A percentile compares a stretch with the other conserved stretches of the same genome.
These are phyloP conservation scores for Esox masquinongy DNA, from an alignment of 2,797 vertebrate genomes.

Conservation along the genomic window DNA sequence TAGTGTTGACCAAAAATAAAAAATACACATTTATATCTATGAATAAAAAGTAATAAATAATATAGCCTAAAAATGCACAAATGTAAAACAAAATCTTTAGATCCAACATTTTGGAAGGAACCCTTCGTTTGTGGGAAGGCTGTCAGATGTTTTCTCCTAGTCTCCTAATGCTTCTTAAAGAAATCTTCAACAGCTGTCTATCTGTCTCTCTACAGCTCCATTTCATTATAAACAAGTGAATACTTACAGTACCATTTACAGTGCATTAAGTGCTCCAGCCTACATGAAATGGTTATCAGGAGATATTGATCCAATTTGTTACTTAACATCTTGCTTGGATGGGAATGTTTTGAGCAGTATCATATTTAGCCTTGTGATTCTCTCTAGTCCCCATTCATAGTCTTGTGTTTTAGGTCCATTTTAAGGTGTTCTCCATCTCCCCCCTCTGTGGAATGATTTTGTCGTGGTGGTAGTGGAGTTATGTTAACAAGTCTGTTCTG, in stretches of 20 bases:
- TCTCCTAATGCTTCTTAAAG: slow-evolving; percentile 21
- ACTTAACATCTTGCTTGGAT: slow-evolving; percentile 54
- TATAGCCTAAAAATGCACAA: too few relatives aligned
- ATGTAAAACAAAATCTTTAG: too few relatives aligned
- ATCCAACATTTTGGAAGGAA: too few relatives aligned
- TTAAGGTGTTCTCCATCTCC: neutral
- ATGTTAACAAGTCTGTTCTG: slow-evolving; percentile 73
- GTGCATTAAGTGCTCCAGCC: slow-evolving; percentile 58
- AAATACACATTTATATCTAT: too few relatives aligned
- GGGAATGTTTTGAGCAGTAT: slow-evolving; percentile 45
- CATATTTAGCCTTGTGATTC: slow-evolving; percentile 42
- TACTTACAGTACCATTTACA: slow-evolving; percentile 47
- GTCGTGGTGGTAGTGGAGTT: slow-evolving; percentile 62
- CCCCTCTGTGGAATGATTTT: slow-evolving; percentile 38
- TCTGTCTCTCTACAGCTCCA: slow-evolving; percentile 9
- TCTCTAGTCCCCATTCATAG: slow-evolving; percentile 14
- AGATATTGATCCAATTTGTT: slow-evolving; percentile 61
- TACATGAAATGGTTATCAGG: slow-evolving; percentile 52
- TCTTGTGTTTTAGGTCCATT: slow-evolving; percentile 13
- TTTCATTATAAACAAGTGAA: slow-evolving; percentile 54
- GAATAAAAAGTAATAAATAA: too few relatives aligned
- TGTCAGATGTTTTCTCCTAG: slow-evolving; percentile 38
- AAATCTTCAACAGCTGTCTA: slow-evolving; percentile 30
- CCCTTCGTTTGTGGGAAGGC: slow-evolving; percentile 33
- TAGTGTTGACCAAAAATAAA: too few relatives aligned